These are phyloP conservation scores for Avahi laniger DNA, from an alignment of 2,797 vertebrate species.

Conservation along the genomic window DNA sequence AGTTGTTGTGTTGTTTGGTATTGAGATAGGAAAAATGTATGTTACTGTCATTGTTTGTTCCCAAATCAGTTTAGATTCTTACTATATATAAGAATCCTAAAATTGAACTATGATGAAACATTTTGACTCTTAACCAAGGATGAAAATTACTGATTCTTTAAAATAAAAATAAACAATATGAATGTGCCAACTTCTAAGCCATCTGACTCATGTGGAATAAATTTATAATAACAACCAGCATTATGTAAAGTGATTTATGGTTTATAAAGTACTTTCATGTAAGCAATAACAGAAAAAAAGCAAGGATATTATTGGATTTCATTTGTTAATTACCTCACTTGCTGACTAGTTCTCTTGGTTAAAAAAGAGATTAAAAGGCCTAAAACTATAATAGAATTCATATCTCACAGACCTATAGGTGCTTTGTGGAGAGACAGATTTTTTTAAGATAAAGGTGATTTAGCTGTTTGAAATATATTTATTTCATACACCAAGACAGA, in stretches of 20 bases:
- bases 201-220: not conserved
- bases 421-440: not conserved
- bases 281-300: not conserved
- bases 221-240: not conserved
- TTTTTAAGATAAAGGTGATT: not conserved
- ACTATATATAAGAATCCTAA: not conserved
- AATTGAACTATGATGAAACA: not conserved
- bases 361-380: not conserved
- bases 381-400: not conserved
- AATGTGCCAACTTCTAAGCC: not conserved
- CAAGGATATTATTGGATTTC: not conserved
- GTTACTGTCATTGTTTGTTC: not conserved
- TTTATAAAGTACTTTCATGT: not conserved
- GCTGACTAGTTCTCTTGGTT: not conserved
- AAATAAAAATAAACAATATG: conserved; percentile 36
- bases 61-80: not conserved
- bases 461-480: not conserved
- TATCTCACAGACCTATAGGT: not conserved
- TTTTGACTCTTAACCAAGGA: not conserved
- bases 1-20: not conserved
- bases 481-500: not conserved
- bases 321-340: not conserved
- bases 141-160: conserved; percentile 25
- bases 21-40: not conserved
- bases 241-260: not conserved